Percentiles rank a stretch among this genome's conserved stretches.
phyloP scores from a whole-genome alignment of 2,888 invertebrate genomes.

The Cryptosula pallasiana region DNA sequence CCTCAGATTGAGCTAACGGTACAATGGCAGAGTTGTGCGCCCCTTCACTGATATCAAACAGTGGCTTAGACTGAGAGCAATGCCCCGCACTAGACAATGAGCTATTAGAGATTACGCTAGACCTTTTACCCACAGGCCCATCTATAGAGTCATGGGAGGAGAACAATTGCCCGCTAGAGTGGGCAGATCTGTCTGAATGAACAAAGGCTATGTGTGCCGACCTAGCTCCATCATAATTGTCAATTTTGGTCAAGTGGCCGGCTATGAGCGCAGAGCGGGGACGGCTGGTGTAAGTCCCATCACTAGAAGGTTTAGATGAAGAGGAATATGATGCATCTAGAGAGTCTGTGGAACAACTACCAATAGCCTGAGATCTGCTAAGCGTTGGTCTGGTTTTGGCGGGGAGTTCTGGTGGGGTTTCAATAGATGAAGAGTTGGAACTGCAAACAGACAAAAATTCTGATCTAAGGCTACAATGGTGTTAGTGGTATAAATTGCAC shows the following conservation, averaged over 20 bases:
- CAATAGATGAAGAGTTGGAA: neutral
- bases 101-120: neutral
- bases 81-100: neutral
- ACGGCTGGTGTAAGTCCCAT: neutral
- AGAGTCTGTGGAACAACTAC: neutral
- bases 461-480: too few relatives aligned
- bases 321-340: neutral
- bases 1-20: neutral
- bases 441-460: neutral
- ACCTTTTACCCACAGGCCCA: slow-evolving; percentile 16
- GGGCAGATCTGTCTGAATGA: neutral
- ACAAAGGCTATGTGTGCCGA: neutral
- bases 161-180: slow-evolving; percentile 4
- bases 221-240: neutral
- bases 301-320: neutral
- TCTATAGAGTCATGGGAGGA: slow-evolving; percentile 11
- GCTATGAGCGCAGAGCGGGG: neutral
- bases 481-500: too few relatives aligned
- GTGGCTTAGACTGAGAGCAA: neutral
- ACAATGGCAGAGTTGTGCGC: neutral
- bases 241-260: neutral
- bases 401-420: slow-evolving; percentile 19
- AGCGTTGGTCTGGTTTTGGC: neutral
- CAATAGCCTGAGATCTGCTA: neutral
- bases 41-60: slow-evolving; percentile 1